A percentile compares a stretch with the other conserved stretches of the same genome.
These are phyloP conservation scores for Ridgeia piscesae DNA, from an alignment of 1,140 invertebrate species.

Conservation along the genomic window DNA sequence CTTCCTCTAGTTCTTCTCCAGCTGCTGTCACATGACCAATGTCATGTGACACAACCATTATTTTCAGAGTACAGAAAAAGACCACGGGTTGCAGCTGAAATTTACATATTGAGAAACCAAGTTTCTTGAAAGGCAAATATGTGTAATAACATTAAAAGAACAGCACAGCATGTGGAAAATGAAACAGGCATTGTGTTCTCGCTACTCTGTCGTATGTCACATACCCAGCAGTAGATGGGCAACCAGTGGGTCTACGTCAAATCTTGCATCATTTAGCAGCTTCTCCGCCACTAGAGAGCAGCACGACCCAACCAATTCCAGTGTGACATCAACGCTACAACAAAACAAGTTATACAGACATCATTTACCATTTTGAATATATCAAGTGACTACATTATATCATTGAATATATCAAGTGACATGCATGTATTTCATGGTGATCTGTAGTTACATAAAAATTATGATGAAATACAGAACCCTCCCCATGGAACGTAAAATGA, in stretches of 20 bases:
- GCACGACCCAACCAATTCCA: conserved; percentile 18
- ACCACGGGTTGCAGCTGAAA: too few relatives aligned
- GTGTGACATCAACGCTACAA: neutral
- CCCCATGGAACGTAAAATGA: too few relatives aligned
- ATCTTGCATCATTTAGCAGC: neutral
- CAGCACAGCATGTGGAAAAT: neutral
- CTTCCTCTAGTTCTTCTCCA: too few relatives aligned
- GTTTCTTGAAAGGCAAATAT: too few relatives aligned
- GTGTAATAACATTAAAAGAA: neutral
- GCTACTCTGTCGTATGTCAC: neutral
- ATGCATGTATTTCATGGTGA: conserved; percentile 4
- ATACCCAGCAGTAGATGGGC: neutral
- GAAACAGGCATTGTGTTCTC: neutral
- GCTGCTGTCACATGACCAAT: too few relatives aligned
- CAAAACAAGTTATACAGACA: neutral
- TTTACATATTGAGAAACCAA: too few relatives aligned
- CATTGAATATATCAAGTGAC: too few relatives aligned
- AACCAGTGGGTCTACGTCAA: conserved; percentile 1
- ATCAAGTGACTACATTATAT: neutral
- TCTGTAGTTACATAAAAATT: neutral
- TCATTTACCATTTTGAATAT: neutral
- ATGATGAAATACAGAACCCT: neutral
- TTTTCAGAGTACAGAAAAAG: too few relatives aligned
- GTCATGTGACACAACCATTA: too few relatives aligned
- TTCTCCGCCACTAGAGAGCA: conserved; percentile 9